phyloP scores from a whole-genome alignment of 1,140 invertebrate species.

The Mylabris phalerata region DNA sequence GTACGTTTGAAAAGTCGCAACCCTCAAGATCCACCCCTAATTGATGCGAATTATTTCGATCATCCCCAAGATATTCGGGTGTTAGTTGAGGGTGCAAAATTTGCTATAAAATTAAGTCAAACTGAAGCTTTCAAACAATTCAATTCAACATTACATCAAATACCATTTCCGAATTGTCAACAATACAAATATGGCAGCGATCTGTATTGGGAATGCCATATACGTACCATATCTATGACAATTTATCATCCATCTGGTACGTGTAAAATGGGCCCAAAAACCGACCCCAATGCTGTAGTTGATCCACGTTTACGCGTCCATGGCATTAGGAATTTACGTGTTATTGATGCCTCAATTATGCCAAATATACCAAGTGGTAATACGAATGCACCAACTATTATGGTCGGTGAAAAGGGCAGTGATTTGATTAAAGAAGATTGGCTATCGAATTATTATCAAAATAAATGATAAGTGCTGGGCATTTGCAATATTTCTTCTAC shows the following conservation, averaged over 20 bases:
- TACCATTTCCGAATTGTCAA: conserved; percentile 71
- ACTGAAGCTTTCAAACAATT: conserved; percentile 75
- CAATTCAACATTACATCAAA: conserved; percentile 63
- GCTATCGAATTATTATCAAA: conserved; percentile 24
- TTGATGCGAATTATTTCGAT: conserved; percentile 84
- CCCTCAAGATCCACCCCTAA: conserved; percentile 76
- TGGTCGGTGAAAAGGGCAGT: conserved; percentile 43
- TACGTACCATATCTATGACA: conserved; percentile 77
- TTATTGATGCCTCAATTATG: conserved; percentile 86
- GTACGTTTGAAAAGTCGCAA: conserved; percentile 67
- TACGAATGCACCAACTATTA: conserved; percentile 42
- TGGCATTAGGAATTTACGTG: conserved; percentile 67
- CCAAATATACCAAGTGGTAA: conserved; percentile 61
- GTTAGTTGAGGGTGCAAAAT: conserved; percentile 75
- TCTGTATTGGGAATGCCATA: conserved; percentile 78
- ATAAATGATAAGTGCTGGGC: background rate
- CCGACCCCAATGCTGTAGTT: conserved; percentile 71
- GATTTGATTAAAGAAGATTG: conserved; percentile 46
- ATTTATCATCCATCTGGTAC: conserved; percentile 79
- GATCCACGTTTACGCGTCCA: conserved; percentile 72
- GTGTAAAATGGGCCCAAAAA: conserved; percentile 74
- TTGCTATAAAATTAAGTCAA: conserved; percentile 62
- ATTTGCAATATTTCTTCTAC: background rate
- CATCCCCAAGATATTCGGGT: conserved; percentile 68
- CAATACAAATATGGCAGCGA: conserved; percentile 65